phyloP scores from a whole-genome alignment of 2,888 invertebrate species.

The Eulithis testata region DNA sequence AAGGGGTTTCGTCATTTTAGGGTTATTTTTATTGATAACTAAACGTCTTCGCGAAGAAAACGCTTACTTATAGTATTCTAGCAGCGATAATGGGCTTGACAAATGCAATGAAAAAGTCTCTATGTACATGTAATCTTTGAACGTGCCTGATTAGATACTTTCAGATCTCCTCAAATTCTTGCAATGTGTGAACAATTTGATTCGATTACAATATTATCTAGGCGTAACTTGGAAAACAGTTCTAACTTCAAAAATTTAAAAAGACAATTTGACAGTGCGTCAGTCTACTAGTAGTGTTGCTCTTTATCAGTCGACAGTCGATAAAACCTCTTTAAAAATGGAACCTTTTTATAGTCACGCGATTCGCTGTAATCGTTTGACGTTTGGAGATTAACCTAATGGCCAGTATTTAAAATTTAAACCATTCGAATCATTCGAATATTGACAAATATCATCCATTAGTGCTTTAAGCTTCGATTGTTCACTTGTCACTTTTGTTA shows the following conservation, averaged over 20 bases:
- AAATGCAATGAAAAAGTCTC: neutral
- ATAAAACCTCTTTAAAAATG: slow-evolving; percentile 76
- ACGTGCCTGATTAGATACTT: no score
- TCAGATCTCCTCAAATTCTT: no score
- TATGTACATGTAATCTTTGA: no score
- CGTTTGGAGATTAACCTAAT: slow-evolving; percentile 74
- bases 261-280: slow-evolving; percentile 10
- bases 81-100: neutral
- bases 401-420: slow-evolving; percentile 60
- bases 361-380: slow-evolving; percentile 72
- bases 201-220: neutral
- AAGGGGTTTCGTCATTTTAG: slow-evolving; percentile 18
- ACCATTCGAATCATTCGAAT: slow-evolving; percentile 66
- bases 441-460: slow-evolving; percentile 76
- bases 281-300: slow-evolving; percentile 27
- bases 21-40: slow-evolving; percentile 9
- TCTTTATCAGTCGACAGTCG: slow-evolving; percentile 58
- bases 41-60: neutral
- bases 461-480: slow-evolving; percentile 60
- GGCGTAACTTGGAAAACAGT: neutral
- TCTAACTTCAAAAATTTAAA: slow-evolving; percentile 6
- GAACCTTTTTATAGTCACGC: slow-evolving; percentile 75
- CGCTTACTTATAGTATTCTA: neutral
- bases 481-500: slow-evolving; percentile 53
- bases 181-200: no score